Conservation (phyloP, 1,140 invertebrate genomes). For the Myzus persicae region DNA sequence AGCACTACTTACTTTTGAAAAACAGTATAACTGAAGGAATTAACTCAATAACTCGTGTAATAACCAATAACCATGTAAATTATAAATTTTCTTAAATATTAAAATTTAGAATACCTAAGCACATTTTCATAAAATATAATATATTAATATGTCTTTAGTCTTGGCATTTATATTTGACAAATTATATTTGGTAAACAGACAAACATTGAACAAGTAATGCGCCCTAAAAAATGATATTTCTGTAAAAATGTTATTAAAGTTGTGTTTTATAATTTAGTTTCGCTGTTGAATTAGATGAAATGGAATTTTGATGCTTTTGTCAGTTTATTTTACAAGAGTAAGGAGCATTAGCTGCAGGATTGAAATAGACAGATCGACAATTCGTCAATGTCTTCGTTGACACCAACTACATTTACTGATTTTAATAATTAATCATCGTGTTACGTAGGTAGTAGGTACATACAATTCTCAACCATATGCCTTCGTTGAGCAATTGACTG, state of each 20-base stretch:
- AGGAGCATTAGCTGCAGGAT: background rate
- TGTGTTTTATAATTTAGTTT: slow-evolving; percentile 4
- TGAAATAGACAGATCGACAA: background rate
- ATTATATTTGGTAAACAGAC: background rate
- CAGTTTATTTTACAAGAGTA: background rate
- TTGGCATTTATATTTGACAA: background rate
- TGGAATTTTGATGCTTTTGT: background rate
- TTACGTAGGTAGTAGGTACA: background rate
- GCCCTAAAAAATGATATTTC: background rate
- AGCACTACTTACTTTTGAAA: background rate
- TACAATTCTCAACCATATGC: background rate
- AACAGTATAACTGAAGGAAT: background rate
- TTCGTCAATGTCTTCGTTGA: slow-evolving; percentile 7
- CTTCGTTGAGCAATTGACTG: background rate
- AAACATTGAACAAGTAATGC: background rate
- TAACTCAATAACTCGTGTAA: background rate
- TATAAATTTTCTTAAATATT: background rate
- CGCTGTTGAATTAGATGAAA: background rate
- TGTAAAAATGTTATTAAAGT: background rate
- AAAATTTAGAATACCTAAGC: no score
- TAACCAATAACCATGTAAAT: background rate
- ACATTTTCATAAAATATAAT: background rate
- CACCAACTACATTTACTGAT: background rate
- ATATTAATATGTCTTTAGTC: background rate
- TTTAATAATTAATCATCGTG: slow-evolving; percentile 12